Evolutionary conservation across 2,113 vertebrate genomes (phyloP).

Genomic region (Coracopsis vasa): DNA sequence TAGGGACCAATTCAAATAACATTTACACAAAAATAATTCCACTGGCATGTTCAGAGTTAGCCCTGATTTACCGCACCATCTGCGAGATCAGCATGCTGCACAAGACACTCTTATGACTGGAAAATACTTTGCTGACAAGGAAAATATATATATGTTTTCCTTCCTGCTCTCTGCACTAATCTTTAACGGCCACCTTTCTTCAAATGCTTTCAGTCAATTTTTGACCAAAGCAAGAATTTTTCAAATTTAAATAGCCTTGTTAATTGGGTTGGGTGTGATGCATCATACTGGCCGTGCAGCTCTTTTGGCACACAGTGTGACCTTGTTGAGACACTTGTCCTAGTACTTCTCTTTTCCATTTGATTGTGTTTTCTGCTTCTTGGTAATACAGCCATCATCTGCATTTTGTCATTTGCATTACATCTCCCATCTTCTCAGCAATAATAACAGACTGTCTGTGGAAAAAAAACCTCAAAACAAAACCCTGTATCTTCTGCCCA

Average conservation of each 20-base stretch:
- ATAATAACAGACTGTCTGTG: background rate
- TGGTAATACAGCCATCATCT: background rate
- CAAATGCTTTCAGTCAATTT: background rate
- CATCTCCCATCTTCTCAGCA: background rate
- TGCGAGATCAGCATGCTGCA: constrained; percentile 29
- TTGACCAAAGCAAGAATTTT: background rate
- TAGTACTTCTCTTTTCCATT: background rate
- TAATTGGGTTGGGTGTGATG: background rate
- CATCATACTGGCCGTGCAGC: background rate
- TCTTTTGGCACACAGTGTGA: background rate
- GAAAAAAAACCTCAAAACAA: background rate
- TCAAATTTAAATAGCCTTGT: background rate
- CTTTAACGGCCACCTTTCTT: background rate
- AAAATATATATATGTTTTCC: background rate
- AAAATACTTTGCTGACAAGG: constrained; percentile 35
- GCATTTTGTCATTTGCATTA: background rate
- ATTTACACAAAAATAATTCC: constrained; percentile 33
- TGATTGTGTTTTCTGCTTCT: background rate
- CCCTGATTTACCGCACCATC: constrained; percentile 50
- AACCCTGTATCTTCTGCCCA: background rate
- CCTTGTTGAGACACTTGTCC: background rate
- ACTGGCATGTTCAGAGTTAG: constrained; percentile 39
- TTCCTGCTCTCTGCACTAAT: background rate
- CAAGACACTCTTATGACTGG: constrained; percentile 35
- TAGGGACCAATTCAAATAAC: background rate